A percentile compares a stretch with the other conserved stretches of the same genome.
Evolutionary conservation across 1,140 invertebrate species (phyloP).

Genomic region (Caenorhabditis remanei): DNA sequence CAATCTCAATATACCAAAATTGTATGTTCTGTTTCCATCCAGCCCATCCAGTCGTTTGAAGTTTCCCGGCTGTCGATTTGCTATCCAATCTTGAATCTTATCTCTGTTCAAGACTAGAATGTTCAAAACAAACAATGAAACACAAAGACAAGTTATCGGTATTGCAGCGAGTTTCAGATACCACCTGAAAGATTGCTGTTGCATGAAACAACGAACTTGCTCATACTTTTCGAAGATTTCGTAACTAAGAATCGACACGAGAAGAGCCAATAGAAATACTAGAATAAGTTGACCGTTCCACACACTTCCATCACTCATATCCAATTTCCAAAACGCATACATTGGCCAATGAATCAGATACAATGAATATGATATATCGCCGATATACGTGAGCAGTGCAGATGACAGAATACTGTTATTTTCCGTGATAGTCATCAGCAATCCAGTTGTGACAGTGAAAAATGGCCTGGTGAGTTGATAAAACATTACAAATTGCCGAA

Average conservation of each 20-base stretch:
- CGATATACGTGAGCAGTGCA: neutral
- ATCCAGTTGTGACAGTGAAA: neutral
- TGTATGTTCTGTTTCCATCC: neutral
- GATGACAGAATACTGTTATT: neutral
- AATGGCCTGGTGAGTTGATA: neutral
- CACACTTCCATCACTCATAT: neutral
- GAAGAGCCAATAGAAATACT: neutral
- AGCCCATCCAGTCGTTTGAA: neutral
- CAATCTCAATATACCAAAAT: neutral
- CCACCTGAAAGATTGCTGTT: conserved; percentile 5
- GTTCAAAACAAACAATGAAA: neutral
- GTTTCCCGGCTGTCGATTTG: neutral
- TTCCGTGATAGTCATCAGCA: neutral
- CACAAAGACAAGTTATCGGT: neutral
- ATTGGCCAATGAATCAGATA: conserved; percentile 12
- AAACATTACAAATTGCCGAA: neutral
- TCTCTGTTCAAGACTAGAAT: neutral
- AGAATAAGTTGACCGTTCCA: neutral
- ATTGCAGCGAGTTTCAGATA: neutral
- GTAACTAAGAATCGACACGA: neutral
- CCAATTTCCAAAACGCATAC: conserved; percentile 1
- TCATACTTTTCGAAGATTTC: neutral
- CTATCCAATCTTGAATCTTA: neutral
- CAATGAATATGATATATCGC: neutral
- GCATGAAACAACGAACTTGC: neutral